These are phyloP conservation scores for Drosophila carrolli DNA, from an alignment of 1,140 invertebrate genomes.

Conservation along the genomic window DNA sequence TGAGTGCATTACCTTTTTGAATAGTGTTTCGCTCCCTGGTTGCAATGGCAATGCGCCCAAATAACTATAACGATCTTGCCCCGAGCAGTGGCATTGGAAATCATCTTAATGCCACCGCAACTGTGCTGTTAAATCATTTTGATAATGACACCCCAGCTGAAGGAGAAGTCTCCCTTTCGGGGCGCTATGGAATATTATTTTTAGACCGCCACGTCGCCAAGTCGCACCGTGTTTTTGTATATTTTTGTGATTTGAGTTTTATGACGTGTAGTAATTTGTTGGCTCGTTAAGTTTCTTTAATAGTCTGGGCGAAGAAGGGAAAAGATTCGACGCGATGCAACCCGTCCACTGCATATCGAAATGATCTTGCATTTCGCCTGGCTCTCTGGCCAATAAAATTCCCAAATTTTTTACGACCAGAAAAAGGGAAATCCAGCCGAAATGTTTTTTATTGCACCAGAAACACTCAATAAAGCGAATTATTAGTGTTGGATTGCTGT, in stretches of 20 bases:
- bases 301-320: conserved; percentile 22
- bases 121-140: conserved; percentile 72
- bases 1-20: too few species aligned
- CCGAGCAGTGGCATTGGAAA: conserved; percentile 49
- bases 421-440: conserved; percentile 61
- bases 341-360: conserved; percentile 31
- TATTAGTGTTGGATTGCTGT: conserved; percentile 66
- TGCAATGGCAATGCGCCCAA: not conserved
- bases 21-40: not conserved
- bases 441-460: conserved; percentile 78
- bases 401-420: conserved; percentile 64
- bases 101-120: conserved; percentile 62
- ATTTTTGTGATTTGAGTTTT: conserved; percentile 75
- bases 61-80: not conserved
- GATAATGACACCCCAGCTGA: conserved; percentile 43
- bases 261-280: conserved; percentile 81
- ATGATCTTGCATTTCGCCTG: conserved; percentile 30
- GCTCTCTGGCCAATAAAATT: conserved; percentile 51
- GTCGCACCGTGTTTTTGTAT: conserved; percentile 29
- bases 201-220: conserved; percentile 38
- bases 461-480: conserved; percentile 84
- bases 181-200: conserved; percentile 52
- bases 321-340: conserved; percentile 35
- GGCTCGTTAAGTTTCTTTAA: conserved; percentile 79
- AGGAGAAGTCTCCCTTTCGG: conserved; percentile 12